Evolutionary conservation across 1,140 invertebrate genomes (phyloP).

Genomic region (Zaprionus taronus): DNA sequence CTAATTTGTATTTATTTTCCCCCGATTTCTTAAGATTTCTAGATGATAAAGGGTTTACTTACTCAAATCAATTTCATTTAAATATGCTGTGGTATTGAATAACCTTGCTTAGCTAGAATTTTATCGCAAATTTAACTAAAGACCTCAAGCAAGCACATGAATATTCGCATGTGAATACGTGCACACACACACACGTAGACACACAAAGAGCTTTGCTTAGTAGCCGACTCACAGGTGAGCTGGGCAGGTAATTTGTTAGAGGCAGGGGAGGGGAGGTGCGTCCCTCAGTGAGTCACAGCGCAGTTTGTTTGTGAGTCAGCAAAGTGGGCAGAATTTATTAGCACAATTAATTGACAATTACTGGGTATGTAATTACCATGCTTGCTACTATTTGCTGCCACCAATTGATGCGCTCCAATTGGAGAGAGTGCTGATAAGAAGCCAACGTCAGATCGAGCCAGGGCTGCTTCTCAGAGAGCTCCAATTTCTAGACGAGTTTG

Average conservation of each 20-base stretch:
- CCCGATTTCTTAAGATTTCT: too few relatives aligned
- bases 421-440: slow-evolving; percentile 31
- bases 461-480: background rate
- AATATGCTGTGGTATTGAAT: background rate
- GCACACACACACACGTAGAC: background rate
- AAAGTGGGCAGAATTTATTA: background rate
- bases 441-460: background rate
- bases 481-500: background rate
- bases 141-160: background rate
- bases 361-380: slow-evolving; percentile 16
- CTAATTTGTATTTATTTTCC: background rate
- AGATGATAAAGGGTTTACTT: background rate
- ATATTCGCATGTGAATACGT: background rate
- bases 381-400: slow-evolving; percentile 5
- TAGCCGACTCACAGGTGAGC: background rate
- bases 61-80: background rate
- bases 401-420: slow-evolving; percentile 32
- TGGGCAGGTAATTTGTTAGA: too few relatives aligned
- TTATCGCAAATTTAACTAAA: slow-evolving; percentile 3
- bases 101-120: slow-evolving; percentile 2
- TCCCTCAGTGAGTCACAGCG: background rate
- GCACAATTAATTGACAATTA: slow-evolving; percentile 27
- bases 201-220: slow-evolving; percentile 3
- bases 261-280: background rate
- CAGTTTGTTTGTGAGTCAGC: slow-evolving; percentile 29